Conservation (phyloP, 2,113 vertebrate species). For the Leucopternis melanops region DNA sequence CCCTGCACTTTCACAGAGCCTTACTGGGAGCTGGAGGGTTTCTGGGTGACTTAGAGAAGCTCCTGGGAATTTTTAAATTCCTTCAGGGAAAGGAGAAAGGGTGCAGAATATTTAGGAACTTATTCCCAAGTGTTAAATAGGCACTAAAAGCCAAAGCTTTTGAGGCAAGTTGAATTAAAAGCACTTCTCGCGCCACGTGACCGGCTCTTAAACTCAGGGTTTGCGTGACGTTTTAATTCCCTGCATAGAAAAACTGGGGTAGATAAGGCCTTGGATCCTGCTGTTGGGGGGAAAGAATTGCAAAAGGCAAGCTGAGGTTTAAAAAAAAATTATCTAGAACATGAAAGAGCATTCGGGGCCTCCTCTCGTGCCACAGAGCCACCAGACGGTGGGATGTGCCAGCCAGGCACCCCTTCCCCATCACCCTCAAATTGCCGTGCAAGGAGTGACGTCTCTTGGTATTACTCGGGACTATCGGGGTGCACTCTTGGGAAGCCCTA, state of each 20-base stretch:
- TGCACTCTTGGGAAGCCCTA: not conserved
- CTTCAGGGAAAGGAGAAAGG: not conserved
- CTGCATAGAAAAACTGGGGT: not conserved
- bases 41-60: not conserved
- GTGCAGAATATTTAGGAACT: not conserved
- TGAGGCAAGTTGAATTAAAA: not conserved
- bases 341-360: not conserved
- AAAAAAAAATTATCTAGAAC: not conserved
- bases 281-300: not conserved
- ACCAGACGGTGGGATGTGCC: not conserved
- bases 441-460: not conserved
- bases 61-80: slow-evolving; percentile 15
- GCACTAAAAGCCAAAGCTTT: slow-evolving; percentile 11
- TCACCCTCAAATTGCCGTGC: not conserved
- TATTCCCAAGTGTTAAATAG: slow-evolving; percentile 4
- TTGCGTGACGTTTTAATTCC: not conserved
- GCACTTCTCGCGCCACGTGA: not conserved
- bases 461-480: not conserved
- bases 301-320: not conserved
- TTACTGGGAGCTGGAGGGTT: not conserved
- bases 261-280: not conserved
- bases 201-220: not conserved
- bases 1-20: not conserved
- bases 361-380: not conserved
- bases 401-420: not conserved